Percentiles rank a stretch among this genome's conserved stretches.
Conservation (phyloP, 2,888 invertebrate genomes). For the Torymus tubicola region DNA sequence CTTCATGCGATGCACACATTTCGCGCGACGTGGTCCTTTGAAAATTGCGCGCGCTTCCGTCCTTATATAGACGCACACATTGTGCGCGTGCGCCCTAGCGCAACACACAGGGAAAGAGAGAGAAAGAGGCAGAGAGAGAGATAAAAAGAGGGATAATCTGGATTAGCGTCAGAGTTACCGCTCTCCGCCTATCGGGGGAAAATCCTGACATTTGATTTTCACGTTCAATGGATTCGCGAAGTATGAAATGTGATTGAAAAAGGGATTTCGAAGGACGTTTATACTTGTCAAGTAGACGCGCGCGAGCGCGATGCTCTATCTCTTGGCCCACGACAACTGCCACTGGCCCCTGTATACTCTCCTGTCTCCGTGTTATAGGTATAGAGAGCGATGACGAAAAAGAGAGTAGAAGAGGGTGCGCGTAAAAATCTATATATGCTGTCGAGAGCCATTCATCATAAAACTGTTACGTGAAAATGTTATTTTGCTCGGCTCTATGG, state of each 20-base stretch:
- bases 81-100: no score
- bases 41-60: no score
- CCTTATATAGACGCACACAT: no score
- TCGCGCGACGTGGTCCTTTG: no score
- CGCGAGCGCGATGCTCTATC: constrained; percentile 9
- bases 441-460: constrained; percentile 1
- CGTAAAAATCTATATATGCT: background rate
- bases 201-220: constrained; percentile 58
- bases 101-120: no score
- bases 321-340: constrained; percentile 1
- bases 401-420: background rate
- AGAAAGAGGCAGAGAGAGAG: background rate
- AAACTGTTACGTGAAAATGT: background rate
- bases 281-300: constrained; percentile 42
- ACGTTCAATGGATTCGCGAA: constrained; percentile 46
- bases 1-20: no score
- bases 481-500: no score
- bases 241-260: constrained; percentile 58
- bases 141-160: constrained; percentile 58
- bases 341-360: no score
- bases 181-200: constrained; percentile 26
- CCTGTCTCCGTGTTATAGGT: background rate
- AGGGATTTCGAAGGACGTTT: constrained; percentile 49
- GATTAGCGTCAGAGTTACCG: constrained; percentile 52
- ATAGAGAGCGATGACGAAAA: background rate